Evolutionary conservation across 2,797 vertebrate genomes (phyloP).

Genomic region (Scarus forsteni): DNA sequence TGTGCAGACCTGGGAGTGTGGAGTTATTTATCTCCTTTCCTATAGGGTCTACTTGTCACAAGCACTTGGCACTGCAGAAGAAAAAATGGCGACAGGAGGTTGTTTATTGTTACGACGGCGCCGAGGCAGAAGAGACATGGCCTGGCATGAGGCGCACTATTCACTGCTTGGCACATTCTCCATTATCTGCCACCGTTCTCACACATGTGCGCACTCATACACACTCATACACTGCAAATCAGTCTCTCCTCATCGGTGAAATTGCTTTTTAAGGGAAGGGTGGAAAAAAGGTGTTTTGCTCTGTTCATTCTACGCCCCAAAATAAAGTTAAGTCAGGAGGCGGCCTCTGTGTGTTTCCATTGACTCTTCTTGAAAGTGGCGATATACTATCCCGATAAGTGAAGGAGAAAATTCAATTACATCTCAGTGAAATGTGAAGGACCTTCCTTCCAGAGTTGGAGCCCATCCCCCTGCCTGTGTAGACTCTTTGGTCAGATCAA

Average conservation of each 20-base stretch:
- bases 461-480: slow-evolving; percentile 10
- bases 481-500: slow-evolving; percentile 48
- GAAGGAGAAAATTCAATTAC: slow-evolving; percentile 65
- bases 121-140: slow-evolving; percentile 36
- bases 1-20: slow-evolving; percentile 40
- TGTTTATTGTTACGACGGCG: slow-evolving; percentile 50
- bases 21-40: slow-evolving; percentile 46
- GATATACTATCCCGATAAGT: slow-evolving; percentile 58
- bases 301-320: slow-evolving; percentile 38
- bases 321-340: slow-evolving; percentile 37
- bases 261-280: slow-evolving; percentile 65
- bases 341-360: slow-evolving; percentile 34
- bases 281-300: slow-evolving; percentile 26
- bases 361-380: slow-evolving; percentile 34
- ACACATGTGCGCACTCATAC: slow-evolving; percentile 12
- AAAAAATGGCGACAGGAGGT: slow-evolving; percentile 21
- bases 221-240: slow-evolving; percentile 44
- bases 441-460: slow-evolving; percentile 44
- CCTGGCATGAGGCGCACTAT: slow-evolving; percentile 40
- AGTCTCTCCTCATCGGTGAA: slow-evolving; percentile 68
- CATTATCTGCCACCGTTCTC: slow-evolving; percentile 53
- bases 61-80: slow-evolving; percentile 16
- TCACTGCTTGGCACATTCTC: slow-evolving; percentile 53
- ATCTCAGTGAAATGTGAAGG: slow-evolving; percentile 62
- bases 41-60: slow-evolving; percentile 48